Percentiles rank a stretch among this genome's conserved stretches.
phyloP scores from a whole-genome alignment of 2,888 invertebrate species.

The Gandaritis pyraliata region DNA sequence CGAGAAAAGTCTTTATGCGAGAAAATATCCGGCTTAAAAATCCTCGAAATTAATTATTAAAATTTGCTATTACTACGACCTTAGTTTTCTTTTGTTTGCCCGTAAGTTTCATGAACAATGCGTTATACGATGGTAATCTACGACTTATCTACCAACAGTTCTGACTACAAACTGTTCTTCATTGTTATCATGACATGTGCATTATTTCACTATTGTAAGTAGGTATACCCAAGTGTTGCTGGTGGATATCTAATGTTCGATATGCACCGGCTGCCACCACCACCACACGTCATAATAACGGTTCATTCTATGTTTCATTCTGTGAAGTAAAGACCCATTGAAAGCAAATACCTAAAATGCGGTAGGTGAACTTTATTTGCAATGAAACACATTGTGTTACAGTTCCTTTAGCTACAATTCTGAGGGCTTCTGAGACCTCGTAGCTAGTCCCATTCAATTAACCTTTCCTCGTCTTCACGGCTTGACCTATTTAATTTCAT shows the following conservation, averaged over 20 bases:
- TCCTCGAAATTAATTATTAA: slow-evolving; percentile 46
- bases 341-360: neutral
- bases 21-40: too few relatives aligned
- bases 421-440: slow-evolving; percentile 43
- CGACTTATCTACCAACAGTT: slow-evolving; percentile 5
- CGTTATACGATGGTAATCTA: slow-evolving; percentile 46
- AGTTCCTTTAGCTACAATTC: slow-evolving; percentile 31
- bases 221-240: too few relatives aligned
- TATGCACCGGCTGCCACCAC: too few relatives aligned
- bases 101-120: slow-evolving; percentile 23
- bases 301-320: too few relatives aligned
- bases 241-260: too few relatives aligned
- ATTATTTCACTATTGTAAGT: too few relatives aligned
- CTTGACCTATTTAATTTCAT: slow-evolving; percentile 66
- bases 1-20: too few relatives aligned
- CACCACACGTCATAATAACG: too few relatives aligned
- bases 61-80: too few relatives aligned
- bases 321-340: neutral
- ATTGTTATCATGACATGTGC: too few relatives aligned
- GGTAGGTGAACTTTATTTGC: slow-evolving; percentile 16
- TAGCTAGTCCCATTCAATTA: slow-evolving; percentile 63
- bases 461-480: slow-evolving; percentile 57
- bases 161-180: neutral
- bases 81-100: too few relatives aligned
- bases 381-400: slow-evolving; percentile 16